Conservation (phyloP, 1,140 invertebrate species). For the Tenebrio molitor region DNA sequence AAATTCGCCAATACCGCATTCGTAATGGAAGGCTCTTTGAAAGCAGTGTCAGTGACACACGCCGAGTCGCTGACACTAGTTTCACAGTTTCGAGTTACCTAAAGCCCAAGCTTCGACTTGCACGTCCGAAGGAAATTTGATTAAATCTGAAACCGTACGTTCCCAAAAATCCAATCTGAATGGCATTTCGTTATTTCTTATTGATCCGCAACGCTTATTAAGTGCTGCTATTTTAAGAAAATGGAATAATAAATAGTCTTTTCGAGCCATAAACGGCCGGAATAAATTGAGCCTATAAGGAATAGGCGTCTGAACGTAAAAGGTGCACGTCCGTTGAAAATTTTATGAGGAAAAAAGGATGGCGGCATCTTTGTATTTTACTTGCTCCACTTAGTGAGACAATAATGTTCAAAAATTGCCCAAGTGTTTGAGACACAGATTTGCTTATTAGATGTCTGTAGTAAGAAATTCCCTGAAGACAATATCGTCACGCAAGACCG, state of each 20-base stretch:
- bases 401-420: too few relatives aligned
- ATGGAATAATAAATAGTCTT: conserved; percentile 10
- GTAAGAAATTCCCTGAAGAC: too few relatives aligned
- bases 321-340: background rate
- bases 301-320: conserved; percentile 5
- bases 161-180: background rate
- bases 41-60: conserved; percentile 1
- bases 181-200: background rate
- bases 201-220: background rate
- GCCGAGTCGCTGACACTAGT: background rate
- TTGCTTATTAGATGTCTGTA: too few relatives aligned
- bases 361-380: background rate
- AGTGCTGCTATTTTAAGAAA: background rate
- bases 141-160: background rate
- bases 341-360: conserved; percentile 14
- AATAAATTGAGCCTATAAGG: background rate
- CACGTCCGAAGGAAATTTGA: conserved; percentile 10
- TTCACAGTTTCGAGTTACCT: conserved; percentile 1
- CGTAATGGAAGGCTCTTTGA: conserved; percentile 24
- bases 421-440: too few relatives aligned
- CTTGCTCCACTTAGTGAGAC: background rate
- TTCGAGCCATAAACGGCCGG: background rate
- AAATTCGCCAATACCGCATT: conserved; percentile 23
- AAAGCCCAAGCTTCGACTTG: background rate
- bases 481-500: too few relatives aligned